Conservation (phyloP, 1,140 invertebrate genomes). For the Alviniconcha marisindica region DNA sequence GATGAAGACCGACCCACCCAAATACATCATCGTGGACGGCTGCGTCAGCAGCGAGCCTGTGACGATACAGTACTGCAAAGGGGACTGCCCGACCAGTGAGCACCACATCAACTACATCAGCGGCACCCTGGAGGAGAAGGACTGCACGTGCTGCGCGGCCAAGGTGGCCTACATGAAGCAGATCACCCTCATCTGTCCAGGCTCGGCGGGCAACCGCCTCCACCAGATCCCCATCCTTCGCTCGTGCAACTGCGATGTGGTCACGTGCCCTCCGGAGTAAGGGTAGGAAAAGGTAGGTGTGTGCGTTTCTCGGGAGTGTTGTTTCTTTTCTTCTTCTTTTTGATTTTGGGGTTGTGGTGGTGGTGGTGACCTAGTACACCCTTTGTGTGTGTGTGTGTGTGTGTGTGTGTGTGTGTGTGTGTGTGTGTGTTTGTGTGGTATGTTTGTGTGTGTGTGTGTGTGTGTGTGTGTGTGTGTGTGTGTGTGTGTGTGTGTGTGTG, state of each 20-base stretch:
- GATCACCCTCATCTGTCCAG: background rate
- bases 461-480: too few species aligned
- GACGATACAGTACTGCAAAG: slow-evolving; percentile 21
- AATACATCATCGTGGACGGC: background rate
- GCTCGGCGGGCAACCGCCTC: background rate
- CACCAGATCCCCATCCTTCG: background rate
- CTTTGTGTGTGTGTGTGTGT: too few species aligned
- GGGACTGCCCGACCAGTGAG: background rate
- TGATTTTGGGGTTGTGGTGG: too few species aligned
- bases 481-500: too few species aligned
- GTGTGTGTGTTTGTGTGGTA: too few species aligned
- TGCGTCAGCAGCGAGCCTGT: background rate
- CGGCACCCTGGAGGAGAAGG: background rate
- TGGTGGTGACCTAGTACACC: too few species aligned
- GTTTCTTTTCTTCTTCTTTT: too few species aligned
- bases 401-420: too few species aligned
- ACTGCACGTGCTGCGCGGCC: slow-evolving; percentile 11
- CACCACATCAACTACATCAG: slow-evolving; percentile 2
- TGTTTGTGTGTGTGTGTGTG: too few species aligned
- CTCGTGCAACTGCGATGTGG: background rate
- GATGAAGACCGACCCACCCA: slow-evolving; percentile 8
- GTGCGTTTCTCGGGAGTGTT: too few species aligned
- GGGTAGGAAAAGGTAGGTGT: too few species aligned
- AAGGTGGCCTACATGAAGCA: background rate
- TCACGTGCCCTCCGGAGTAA: background rate